Evolutionary conservation across 2,888 invertebrate genomes (phyloP).

Genomic region (Bembecia ichneumoniformis): DNA sequence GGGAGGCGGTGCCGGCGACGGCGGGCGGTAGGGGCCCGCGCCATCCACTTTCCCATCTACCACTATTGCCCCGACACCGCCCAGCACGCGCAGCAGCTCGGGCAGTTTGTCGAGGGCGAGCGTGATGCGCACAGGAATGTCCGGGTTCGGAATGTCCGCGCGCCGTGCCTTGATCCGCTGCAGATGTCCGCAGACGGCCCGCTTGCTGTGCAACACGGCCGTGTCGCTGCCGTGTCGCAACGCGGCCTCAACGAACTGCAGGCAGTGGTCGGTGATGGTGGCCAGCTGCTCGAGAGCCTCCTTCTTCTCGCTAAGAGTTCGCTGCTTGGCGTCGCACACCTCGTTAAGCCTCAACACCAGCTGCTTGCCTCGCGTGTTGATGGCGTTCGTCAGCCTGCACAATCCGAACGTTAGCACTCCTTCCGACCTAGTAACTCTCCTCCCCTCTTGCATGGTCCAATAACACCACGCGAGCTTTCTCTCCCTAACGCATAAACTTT

Average conservation of each 20-base stretch:
- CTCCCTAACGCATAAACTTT: not conserved
- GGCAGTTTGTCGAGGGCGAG: slow-evolving; percentile 85
- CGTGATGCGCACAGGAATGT: slow-evolving; percentile 87
- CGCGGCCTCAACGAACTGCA: slow-evolving; percentile 85
- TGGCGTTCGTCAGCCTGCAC: slow-evolving; percentile 81
- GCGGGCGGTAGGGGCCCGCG: slow-evolving; percentile 39
- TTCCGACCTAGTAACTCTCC: not conserved
- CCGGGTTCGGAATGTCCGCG: slow-evolving; percentile 91
- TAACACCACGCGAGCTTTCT: slow-evolving; percentile 8
- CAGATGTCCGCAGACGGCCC: slow-evolving; percentile 80
- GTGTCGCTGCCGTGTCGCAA: slow-evolving; percentile 85
- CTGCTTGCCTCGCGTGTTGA: slow-evolving; percentile 87
- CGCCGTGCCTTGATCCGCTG: slow-evolving; percentile 86
- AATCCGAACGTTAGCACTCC: not conserved
- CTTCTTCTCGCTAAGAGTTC: slow-evolving; percentile 87
- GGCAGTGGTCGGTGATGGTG: slow-evolving; percentile 90
- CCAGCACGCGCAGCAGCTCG: slow-evolving; percentile 81
- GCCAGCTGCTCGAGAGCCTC: slow-evolving; percentile 85
- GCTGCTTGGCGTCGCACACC: slow-evolving; percentile 78
- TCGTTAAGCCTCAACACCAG: slow-evolving; percentile 85
- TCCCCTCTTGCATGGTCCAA: not conserved
- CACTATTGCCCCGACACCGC: slow-evolving; percentile 84
- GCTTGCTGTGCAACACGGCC: slow-evolving; percentile 87
- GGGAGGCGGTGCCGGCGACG: slow-evolving; percentile 11
- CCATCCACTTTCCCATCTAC: slow-evolving; percentile 76